Base-by-base conservation (phyloP, 2,113 vertebrate species). In the Chlorocebus sabaeus region DNA sequence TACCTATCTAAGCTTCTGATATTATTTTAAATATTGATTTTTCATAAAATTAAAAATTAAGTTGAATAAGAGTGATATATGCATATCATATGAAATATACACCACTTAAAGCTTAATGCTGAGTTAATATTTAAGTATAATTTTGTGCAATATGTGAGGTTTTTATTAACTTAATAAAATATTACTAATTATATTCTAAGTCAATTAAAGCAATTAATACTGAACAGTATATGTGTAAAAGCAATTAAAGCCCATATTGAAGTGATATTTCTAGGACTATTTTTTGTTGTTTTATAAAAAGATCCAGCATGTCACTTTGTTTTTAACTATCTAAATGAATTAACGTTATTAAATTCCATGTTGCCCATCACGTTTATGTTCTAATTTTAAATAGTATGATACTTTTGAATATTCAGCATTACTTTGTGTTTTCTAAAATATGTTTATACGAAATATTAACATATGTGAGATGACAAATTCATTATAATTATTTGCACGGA, bases 111-210 rank as follows among this genome's bases (percentile, higher is more conserved):
- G 25, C 48, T 78, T 43, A 16, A 18, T 50, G 23, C n/a, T 57
- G 43, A 94, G 35, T 59, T 90, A 32, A 70, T 72, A 72, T 76
- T 67, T 90, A 23, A 88, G 52, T 55, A 75, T 35, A 73, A 93
- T 78, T 89, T 89, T 45, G 6, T 88, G 20, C 8, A 80, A 50
- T 20, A 67, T 3, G 61, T 87, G 75, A 68, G 25, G 35, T 43
- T 73, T 89, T 90, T 88, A 84, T 93, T 89, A 86, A 85, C 22
- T 89, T 90, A 83, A 95, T 93, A 84, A 95, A 90, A 82, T 80
- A 80, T 48, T 70, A 67, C 38, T 27, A 6, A 61, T 4, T 59
- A 45, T 79, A 40, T 43, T 55, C 22, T 25, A 75, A 79, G 76
- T 83, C 70, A 78, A 55, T 92, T 81, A 85, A 80, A 59, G 55